These are phyloP conservation scores for Druon quercuslanigerum DNA, from an alignment of 1,140 invertebrate species.

Conservation along the genomic window DNA sequence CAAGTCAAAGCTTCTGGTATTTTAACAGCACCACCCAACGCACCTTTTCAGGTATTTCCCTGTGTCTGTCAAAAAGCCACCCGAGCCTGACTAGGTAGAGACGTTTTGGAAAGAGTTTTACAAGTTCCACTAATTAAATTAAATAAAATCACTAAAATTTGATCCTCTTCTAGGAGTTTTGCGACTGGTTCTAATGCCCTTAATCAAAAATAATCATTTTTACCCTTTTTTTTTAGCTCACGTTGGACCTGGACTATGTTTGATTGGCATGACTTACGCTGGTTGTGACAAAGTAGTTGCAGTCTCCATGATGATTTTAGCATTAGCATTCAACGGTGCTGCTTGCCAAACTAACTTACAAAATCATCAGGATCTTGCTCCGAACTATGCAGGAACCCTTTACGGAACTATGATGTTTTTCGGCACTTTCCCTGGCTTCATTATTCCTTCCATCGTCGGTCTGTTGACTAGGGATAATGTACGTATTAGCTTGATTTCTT, in stretches of 20 bases:
- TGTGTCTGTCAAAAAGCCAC: too few relatives aligned
- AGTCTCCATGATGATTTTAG: constrained; percentile 82
- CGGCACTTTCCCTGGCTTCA: constrained; percentile 84
- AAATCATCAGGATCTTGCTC: constrained; percentile 90
- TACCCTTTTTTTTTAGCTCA: constrained; percentile 76
- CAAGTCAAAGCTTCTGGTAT: too few relatives aligned
- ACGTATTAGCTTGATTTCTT: constrained; percentile 48
- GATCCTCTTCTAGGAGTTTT: too few relatives aligned
- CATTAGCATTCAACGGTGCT: constrained; percentile 88
- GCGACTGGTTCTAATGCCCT: too few relatives aligned
- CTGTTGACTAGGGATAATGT: constrained; percentile 81
- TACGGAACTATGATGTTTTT: constrained; percentile 86
- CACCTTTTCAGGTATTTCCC: too few relatives aligned
- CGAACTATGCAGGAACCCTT: constrained; percentile 86
- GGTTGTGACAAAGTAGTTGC: constrained; percentile 81
- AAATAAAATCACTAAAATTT: too few relatives aligned
- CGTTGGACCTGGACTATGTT: constrained; percentile 81
- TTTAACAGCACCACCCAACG: too few relatives aligned
- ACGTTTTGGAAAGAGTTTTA: too few relatives aligned
- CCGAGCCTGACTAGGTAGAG: too few relatives aligned
- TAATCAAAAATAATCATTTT: too few relatives aligned
- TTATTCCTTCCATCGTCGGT: constrained; percentile 83
- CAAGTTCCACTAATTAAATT: too few relatives aligned
- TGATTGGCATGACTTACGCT: constrained; percentile 80
- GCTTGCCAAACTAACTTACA: constrained; percentile 88